phyloP scores from a whole-genome alignment of 2,797 vertebrate genomes.

The Xiphophorus birchmanni region DNA sequence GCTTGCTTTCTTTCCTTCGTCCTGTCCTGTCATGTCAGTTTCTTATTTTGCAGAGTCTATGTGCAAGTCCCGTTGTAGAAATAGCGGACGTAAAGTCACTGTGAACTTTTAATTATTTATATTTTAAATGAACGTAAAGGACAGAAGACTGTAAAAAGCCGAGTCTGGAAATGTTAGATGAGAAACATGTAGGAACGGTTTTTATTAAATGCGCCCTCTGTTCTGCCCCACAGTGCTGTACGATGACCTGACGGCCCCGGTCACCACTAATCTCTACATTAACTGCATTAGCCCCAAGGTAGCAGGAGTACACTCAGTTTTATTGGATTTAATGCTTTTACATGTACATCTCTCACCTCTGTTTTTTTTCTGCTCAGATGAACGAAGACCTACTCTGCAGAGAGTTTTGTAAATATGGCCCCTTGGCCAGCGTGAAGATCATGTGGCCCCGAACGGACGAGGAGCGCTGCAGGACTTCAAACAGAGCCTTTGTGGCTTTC shows the following conservation, averaged over 20 bases:
- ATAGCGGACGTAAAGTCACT: neutral
- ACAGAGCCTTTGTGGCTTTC: constrained; percentile 86
- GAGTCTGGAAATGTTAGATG: neutral
- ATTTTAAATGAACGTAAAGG: neutral
- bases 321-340: neutral
- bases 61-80: neutral
- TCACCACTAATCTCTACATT: constrained; percentile 86
- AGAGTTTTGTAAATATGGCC: constrained; percentile 87
- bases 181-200: neutral
- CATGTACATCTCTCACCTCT: neutral
- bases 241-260: constrained; percentile 82
- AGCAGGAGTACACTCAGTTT: constrained; percentile 9
- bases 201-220: neutral
- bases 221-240: constrained; percentile 74
- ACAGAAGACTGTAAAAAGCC: neutral
- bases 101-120: neutral
- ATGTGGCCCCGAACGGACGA: constrained; percentile 88
- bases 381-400: constrained; percentile 87
- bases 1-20: neutral
- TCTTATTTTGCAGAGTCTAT: neutral
- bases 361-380: constrained; percentile 70
- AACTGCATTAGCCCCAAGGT: constrained; percentile 88
- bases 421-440: constrained; percentile 87
- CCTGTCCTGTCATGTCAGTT: neutral
- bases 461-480: constrained; percentile 82